These are phyloP conservation scores for Vannuccia rotundouncinata DNA, from an alignment of 2,888 invertebrate genomes.

Conservation along the genomic window DNA sequence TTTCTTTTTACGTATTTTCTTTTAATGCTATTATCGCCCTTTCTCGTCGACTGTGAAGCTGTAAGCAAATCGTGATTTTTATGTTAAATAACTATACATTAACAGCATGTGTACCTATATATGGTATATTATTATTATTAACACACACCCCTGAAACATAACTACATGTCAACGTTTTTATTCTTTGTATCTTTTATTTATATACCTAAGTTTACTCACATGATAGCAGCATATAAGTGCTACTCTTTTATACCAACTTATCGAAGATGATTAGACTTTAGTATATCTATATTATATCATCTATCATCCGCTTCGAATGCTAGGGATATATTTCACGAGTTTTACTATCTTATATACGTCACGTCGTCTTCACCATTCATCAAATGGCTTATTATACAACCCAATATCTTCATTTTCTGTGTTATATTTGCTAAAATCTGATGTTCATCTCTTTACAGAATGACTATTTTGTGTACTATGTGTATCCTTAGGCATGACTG, in stretches of 20 bases:
- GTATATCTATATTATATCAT: neutral
- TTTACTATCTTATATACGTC: neutral
- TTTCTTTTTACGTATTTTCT: slow-evolving; percentile 1
- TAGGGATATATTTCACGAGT: neutral
- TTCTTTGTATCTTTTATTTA: neutral
- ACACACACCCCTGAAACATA: too few species aligned
- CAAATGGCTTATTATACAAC: slow-evolving; percentile 17
- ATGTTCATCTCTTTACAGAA: neutral
- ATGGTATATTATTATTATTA: too few species aligned
- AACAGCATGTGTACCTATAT: neutral
- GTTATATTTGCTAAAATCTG: neutral
- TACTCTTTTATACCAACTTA: neutral
- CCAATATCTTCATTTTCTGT: neutral
- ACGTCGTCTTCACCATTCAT: neutral
- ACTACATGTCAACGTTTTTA: neutral
- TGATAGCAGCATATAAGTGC: too few species aligned
- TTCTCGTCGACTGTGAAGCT: neutral
- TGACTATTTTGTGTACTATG: neutral
- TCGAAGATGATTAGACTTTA: neutral
- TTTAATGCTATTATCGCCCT: neutral
- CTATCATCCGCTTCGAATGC: neutral
- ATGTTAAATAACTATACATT: neutral
- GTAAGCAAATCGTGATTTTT: slow-evolving; percentile 14
- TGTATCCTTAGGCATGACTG: neutral
- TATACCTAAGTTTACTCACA: neutral